Conservation (phyloP, 2,113 vertebrate species). For the Cottus gobio region DNA sequence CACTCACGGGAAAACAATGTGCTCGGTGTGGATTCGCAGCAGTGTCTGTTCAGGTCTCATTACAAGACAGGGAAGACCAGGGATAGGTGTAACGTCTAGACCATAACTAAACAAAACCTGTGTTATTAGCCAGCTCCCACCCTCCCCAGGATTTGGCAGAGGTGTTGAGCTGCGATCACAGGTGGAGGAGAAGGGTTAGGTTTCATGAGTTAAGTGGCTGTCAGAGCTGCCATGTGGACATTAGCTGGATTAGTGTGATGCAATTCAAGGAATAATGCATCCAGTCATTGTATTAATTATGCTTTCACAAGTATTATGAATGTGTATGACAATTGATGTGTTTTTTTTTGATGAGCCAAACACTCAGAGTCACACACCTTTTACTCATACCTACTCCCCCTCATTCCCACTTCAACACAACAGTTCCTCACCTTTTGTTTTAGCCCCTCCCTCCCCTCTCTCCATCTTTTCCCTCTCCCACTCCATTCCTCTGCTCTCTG, state of each 20-base stretch:
- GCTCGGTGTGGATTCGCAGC: conserved; percentile 1
- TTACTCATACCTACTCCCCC: conserved; percentile 18
- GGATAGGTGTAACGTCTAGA: conserved; percentile 61
- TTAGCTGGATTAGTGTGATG: conserved; percentile 51
- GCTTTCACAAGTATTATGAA: conserved; percentile 43
- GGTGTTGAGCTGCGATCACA: conserved; percentile 12
- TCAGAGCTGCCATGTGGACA: conserved; percentile 31
- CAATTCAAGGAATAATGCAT: conserved; percentile 18
- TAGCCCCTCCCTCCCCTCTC: background rate
- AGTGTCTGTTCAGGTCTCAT: conserved; percentile 26
- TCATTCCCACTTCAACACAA: conserved; percentile 32
- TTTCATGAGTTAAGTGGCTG: conserved; percentile 27
- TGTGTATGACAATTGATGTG: conserved; percentile 26
- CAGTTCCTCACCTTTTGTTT: conserved; percentile 41
- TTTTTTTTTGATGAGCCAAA: conserved; percentile 18
- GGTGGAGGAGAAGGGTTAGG: conserved; percentile 20
- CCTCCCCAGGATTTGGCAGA: conserved; percentile 33
- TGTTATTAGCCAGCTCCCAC: conserved; percentile 37
- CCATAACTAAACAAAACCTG: conserved; percentile 54
- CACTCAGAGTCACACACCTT: conserved; percentile 42
- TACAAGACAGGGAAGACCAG: background rate
- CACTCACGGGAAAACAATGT: background rate
- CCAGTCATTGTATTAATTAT: conserved; percentile 25
- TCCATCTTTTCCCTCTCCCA: conserved; percentile 40
- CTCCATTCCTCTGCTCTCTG: conserved; percentile 58